Percentiles rank a stretch among this genome's conserved stretches.
These are phyloP conservation scores for Neoarius graeffei DNA, from an alignment of 2,113 vertebrate genomes.

Conservation along the genomic window DNA sequence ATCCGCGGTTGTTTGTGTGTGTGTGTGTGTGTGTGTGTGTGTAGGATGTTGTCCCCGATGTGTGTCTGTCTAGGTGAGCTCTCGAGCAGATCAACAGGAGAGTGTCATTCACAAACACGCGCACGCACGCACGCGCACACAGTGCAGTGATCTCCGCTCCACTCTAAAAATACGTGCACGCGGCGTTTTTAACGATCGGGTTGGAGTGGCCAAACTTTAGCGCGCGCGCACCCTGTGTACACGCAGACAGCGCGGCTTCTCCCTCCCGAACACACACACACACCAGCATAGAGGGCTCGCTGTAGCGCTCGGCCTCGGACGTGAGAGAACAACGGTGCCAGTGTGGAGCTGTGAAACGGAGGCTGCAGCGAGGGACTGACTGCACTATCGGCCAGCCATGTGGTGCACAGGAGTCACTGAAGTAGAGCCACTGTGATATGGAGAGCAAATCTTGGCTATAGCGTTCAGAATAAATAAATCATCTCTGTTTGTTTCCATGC, in stretches of 20 bases:
- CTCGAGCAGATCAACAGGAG: constrained; percentile 51
- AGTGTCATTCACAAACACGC: constrained; percentile 42
- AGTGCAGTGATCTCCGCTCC: constrained; percentile 57
- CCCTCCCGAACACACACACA: constrained; percentile 26
- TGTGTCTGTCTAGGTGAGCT: constrained; percentile 13
- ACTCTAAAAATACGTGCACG: constrained; percentile 63
- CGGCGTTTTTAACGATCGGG: constrained; percentile 67
- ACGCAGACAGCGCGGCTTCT: constrained; percentile 48
- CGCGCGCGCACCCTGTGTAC: constrained; percentile 48
- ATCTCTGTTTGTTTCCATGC: background rate
- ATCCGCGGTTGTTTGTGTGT: background rate
- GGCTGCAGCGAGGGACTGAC: background rate
- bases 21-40: background rate
- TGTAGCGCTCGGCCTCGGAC: constrained; percentile 33
- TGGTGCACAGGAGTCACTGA: constrained; percentile 23
- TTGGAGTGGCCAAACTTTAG: constrained; percentile 60
- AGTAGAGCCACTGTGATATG: background rate
- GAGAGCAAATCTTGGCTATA: background rate
- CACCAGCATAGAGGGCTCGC: constrained; percentile 49
- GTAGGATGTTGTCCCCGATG: background rate
- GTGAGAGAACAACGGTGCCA: constrained; percentile 50
- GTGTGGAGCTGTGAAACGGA: constrained; percentile 48
- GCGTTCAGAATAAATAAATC: background rate
- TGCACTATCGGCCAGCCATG: background rate
- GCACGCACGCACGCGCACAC: background rate